These are phyloP conservation scores for Artemisiospiza belli DNA, from an alignment of 2,113 vertebrate genomes.

Conservation along the genomic window DNA sequence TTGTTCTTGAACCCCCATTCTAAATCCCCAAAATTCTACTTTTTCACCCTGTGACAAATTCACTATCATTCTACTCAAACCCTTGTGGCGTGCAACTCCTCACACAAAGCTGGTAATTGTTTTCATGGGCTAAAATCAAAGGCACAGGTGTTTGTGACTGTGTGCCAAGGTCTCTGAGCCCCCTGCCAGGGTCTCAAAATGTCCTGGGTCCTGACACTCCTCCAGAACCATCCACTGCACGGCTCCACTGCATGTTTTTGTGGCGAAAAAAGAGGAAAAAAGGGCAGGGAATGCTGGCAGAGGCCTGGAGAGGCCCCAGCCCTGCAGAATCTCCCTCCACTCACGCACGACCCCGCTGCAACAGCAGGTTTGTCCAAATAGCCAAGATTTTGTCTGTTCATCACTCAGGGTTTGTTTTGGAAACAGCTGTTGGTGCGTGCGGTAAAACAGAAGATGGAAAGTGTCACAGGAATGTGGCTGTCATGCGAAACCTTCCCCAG, in stretches of 20 bases:
- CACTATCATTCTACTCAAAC: no score
- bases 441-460: constrained; percentile 60
- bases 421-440: constrained; percentile 56
- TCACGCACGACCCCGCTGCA: not conserved
- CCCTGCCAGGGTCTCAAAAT: no score
- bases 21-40: no score
- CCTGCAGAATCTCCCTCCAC: not conserved
- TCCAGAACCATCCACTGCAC: not conserved
- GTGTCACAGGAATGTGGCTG: constrained; percentile 60
- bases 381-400: not conserved
- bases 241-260: not conserved
- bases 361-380: not conserved
- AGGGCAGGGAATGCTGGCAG: not conserved
- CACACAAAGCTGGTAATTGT: no score
- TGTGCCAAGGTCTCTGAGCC: no score
- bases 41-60: no score
- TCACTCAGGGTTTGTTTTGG: constrained; percentile 59
- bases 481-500: constrained; percentile 59
- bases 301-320: not conserved
- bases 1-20: no score
- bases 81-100: no score
- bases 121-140: no score
- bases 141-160: no score
- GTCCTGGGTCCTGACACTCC: not conserved
- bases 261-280: not conserved